A percentile compares a stretch with the other conserved stretches of the same genome.
phyloP scores from a whole-genome alignment of 2,888 invertebrate species.

The Chironomus riparius region DNA sequence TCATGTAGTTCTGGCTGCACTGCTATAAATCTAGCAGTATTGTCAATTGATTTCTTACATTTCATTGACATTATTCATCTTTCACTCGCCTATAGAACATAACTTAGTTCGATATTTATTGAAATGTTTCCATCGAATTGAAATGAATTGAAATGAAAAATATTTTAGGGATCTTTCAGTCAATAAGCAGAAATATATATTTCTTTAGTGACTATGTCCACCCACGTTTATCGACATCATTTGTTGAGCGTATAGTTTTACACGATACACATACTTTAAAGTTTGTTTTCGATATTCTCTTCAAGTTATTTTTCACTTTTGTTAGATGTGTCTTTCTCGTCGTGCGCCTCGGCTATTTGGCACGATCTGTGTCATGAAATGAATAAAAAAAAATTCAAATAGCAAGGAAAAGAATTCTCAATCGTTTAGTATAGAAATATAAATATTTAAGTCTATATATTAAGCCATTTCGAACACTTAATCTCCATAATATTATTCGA shows the following conservation, averaged over 20 bases:
- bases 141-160: too few species aligned
- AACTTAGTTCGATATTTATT: too few species aligned
- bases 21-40: background rate
- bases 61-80: too few species aligned
- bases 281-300: background rate
- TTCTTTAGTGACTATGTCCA: slow-evolving; percentile 1
- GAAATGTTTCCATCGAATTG: too few species aligned
- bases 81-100: too few species aligned
- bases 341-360: slow-evolving; percentile 2
- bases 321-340: slow-evolving; percentile 16
- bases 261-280: background rate
- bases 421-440: background rate
- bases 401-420: background rate
- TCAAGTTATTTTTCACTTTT: slow-evolving; percentile 14
- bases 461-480: slow-evolving; percentile 27
- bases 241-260: background rate
- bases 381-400: background rate
- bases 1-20: background rate
- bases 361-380: slow-evolving; percentile 17
- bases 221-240: slow-evolving; percentile 21
- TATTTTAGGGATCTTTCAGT: too few species aligned
- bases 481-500: slow-evolving; percentile 27
- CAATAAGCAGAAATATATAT: background rate
- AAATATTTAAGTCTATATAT: slow-evolving; percentile 14
- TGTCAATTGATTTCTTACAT: background rate